These are phyloP conservation scores for Nemotelus pantherinus DNA, from an alignment of 2,888 invertebrate genomes.

Conservation along the genomic window DNA sequence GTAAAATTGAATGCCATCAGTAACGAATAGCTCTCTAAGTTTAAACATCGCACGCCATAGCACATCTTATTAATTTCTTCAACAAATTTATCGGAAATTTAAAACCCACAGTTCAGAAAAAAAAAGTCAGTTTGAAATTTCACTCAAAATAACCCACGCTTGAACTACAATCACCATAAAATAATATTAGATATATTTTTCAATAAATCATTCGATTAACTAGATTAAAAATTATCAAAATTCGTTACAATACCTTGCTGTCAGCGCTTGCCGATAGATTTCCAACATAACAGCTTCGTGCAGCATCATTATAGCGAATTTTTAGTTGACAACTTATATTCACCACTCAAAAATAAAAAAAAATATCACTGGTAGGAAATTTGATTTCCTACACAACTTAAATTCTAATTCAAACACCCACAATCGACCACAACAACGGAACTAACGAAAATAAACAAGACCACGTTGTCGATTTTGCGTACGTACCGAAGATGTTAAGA, in stretches of 20 bases:
- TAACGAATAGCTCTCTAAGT: too few relatives aligned
- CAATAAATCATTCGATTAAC: not conserved
- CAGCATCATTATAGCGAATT: conserved; percentile 63
- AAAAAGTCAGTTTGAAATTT: not conserved
- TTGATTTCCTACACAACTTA: too few relatives aligned
- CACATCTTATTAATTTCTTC: too few relatives aligned
- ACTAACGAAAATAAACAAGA: not conserved
- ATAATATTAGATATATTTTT: not conserved
- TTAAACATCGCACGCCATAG: too few relatives aligned
- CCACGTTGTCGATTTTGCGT: conserved; percentile 3
- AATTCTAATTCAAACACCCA: conserved; percentile 1
- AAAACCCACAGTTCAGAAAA: too few relatives aligned
- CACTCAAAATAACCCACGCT: not conserved
- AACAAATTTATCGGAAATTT: too few relatives aligned
- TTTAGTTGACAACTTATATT: not conserved
- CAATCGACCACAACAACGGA: conserved; percentile 8
- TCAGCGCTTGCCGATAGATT: conserved; percentile 65
- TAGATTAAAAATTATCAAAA: not conserved
- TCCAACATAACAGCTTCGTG: conserved; percentile 66
- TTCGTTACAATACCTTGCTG: conserved; percentile 60
- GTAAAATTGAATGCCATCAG: too few relatives aligned
- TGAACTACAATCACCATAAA: not conserved
- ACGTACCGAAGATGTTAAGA: conserved; percentile 7
- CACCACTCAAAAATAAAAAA: conserved; percentile 9
- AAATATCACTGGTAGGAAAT: too few relatives aligned